phyloP scores from a whole-genome alignment of 30 jellyfish, hydroid and myxozoan genomes.

The Morbakka virulenta region DNA sequence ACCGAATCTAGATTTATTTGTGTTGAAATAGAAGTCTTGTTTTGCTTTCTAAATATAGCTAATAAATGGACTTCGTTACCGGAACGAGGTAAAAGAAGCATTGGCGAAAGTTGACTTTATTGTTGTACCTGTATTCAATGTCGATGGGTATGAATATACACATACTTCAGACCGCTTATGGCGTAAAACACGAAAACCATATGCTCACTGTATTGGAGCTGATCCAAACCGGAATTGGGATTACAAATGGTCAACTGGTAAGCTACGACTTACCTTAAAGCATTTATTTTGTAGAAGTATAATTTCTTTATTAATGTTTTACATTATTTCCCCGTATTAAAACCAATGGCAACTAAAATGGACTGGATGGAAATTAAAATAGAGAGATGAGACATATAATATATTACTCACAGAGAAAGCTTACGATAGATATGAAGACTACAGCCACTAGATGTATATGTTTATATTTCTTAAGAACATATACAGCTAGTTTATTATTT shows the following conservation, averaged over 20 bases:
- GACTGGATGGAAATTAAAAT: too few relatives aligned
- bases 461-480: too few relatives aligned
- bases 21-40: too few relatives aligned
- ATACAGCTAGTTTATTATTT: too few relatives aligned
- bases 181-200: slow-evolving; percentile 79
- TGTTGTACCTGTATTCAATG: slow-evolving; percentile 87
- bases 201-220: slow-evolving; percentile 70
- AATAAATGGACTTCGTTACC: background rate
- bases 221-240: slow-evolving; percentile 98
- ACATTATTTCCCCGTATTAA: too few relatives aligned
- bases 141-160: slow-evolving; percentile 91
- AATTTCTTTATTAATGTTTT: background rate
- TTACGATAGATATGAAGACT: too few relatives aligned
- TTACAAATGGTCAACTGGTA: slow-evolving; percentile 74
- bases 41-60: too few relatives aligned
- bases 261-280: background rate
- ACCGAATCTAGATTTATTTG: too few relatives aligned
- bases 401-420: too few relatives aligned
- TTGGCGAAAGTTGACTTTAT: slow-evolving; percentile 79
- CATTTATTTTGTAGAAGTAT: background rate
- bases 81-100: slow-evolving; percentile 28
- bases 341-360: too few relatives aligned
- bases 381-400: too few relatives aligned
- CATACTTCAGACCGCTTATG: slow-evolving; percentile 72
- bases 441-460: too few relatives aligned